A percentile compares a stretch with the other conserved stretches of the same genome.
Conservation (phyloP, 2,888 invertebrate species). For the Miltochrista miniata region DNA sequence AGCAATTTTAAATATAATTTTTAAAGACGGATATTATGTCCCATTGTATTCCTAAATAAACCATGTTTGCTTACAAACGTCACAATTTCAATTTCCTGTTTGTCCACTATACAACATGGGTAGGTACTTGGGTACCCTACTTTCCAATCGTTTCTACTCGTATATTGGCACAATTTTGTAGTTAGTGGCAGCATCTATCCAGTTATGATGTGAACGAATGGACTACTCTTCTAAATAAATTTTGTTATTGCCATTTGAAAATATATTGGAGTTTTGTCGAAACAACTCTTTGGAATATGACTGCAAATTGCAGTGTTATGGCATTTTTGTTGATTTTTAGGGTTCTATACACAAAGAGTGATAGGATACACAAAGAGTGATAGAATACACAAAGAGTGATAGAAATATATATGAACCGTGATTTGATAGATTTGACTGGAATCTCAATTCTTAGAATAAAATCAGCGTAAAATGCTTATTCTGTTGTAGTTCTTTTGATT, state of each 20-base stretch:
- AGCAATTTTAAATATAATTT: too few species aligned
- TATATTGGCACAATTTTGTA: slow-evolving; percentile 43
- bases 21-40: neutral
- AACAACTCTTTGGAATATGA: neutral
- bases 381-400: too few species aligned
- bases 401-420: too few species aligned
- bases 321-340: too few species aligned
- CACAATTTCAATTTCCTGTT: slow-evolving; percentile 17
- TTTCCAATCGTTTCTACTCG: slow-evolving; percentile 45
- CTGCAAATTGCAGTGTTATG: too few species aligned
- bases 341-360: too few species aligned
- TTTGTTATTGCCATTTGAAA: slow-evolving; percentile 13
- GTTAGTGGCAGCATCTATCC: slow-evolving; percentile 28
- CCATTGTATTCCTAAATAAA: neutral
- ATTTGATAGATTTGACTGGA: too few species aligned
- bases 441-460: too few species aligned
- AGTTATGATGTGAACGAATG: slow-evolving; percentile 22
- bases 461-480: too few species aligned
- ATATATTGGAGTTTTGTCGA: neutral
- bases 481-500: too few species aligned
- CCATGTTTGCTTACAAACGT: neutral
- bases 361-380: too few species aligned
- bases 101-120: slow-evolving; percentile 21
- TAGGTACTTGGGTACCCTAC: slow-evolving; percentile 34
- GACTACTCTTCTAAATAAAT: slow-evolving; percentile 12